Evolutionary conservation across 2,113 vertebrate genomes (phyloP).

Genomic region (Odobenus rosmarus): DNA sequence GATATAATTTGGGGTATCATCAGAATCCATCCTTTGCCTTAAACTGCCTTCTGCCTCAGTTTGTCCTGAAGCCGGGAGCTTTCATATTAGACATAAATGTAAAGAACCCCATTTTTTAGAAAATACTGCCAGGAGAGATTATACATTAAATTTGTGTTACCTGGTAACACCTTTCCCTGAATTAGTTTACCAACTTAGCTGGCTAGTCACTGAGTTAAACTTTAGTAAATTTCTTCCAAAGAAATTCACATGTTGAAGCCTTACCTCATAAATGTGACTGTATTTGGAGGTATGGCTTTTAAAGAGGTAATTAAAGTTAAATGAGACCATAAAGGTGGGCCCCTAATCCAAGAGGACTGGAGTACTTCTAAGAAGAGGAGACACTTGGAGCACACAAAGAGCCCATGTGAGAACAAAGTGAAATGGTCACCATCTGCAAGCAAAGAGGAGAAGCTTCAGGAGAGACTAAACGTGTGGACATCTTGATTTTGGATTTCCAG

Average conservation of each 20-base stretch:
- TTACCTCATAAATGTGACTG: background rate
- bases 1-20: background rate
- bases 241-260: background rate
- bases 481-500: background rate
- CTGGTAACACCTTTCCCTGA: background rate
- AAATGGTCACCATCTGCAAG: background rate
- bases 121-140: background rate
- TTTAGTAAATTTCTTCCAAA: background rate
- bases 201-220: background rate
- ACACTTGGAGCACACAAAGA: background rate
- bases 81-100: background rate
- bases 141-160: background rate
- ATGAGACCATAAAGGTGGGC: background rate
- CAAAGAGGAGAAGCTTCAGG: background rate
- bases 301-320: background rate
- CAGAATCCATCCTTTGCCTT: background rate
- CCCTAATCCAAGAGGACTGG: background rate
- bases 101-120: background rate
- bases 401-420: rapidly evolving
- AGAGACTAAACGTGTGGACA: background rate
- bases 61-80: background rate
- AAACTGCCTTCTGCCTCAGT: background rate
- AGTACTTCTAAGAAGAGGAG: background rate
- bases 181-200: background rate
- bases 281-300: background rate